Conservation (phyloP, 2,113 vertebrate genomes). For the Campylorhamphus procurvoides region DNA sequence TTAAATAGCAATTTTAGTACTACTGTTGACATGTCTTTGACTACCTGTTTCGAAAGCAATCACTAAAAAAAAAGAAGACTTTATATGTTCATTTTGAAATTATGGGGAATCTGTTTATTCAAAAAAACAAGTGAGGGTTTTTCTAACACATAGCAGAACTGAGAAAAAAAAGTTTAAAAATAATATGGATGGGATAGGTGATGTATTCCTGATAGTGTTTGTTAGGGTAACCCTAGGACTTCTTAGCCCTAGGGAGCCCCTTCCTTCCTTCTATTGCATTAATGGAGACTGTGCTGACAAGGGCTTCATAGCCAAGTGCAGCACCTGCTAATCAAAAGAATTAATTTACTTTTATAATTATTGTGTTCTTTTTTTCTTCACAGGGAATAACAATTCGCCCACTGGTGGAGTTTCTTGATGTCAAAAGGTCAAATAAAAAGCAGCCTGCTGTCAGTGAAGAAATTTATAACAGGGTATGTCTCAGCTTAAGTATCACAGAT, state of each 20-base stretch:
- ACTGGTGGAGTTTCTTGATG: conserved; percentile 90
- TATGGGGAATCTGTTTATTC: background rate
- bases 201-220: background rate
- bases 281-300: background rate
- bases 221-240: background rate
- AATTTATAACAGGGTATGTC: conserved; percentile 89
- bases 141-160: background rate
- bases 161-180: background rate
- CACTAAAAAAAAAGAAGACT: background rate
- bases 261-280: background rate
- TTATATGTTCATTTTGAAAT: background rate
- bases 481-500: background rate
- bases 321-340: background rate
- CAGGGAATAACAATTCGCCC: conserved; percentile 97
- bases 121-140: background rate
- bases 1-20: background rate
- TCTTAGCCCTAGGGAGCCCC: background rate
- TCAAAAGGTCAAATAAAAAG: conserved; percentile 91
- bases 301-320: background rate
- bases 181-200: background rate
- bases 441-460: conserved; percentile 90
- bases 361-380: background rate
- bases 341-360: background rate
- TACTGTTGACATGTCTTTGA: background rate
- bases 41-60: background rate